Percentiles rank a stretch among this genome's conserved stretches.
Evolutionary conservation across 2,888 invertebrate species (phyloP).

Genomic region (Chirona hameri): DNA sequence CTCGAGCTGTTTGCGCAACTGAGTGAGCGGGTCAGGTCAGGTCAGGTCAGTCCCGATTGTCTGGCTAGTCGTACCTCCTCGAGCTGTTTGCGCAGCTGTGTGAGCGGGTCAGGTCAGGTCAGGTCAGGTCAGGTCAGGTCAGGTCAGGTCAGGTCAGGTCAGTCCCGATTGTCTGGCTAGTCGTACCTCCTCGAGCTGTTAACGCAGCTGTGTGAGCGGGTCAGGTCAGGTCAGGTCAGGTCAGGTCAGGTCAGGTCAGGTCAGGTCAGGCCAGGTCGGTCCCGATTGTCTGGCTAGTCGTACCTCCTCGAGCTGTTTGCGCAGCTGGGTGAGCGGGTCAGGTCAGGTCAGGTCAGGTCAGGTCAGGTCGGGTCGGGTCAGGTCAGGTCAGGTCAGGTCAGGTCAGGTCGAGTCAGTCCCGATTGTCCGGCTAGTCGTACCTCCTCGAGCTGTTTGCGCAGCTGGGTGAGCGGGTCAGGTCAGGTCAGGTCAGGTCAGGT

Average conservation of each 20-base stretch:
- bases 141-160: slow-evolving; percentile 35
- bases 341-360: neutral
- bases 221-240: too few species aligned
- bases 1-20: slow-evolving; percentile 75
- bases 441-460: slow-evolving; percentile 83
- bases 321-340: slow-evolving; percentile 75
- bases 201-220: slow-evolving; percentile 60
- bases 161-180: neutral
- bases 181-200: slow-evolving; percentile 79
- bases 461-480: slow-evolving; percentile 49
- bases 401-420: neutral
- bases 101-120: slow-evolving; percentile 59
- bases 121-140: slow-evolving; percentile 35
- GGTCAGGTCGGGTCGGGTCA: neutral
- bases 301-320: slow-evolving; percentile 83
- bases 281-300: too few species aligned
- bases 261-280: too few species aligned
- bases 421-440: slow-evolving; percentile 55
- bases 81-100: slow-evolving; percentile 79
- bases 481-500: neutral
- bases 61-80: slow-evolving; percentile 82
- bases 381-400: slow-evolving; percentile 40
- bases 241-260: slow-evolving; percentile 38
- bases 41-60: too few species aligned
- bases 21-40: slow-evolving; percentile 48